Evolutionary conservation across 1,140 invertebrate species (phyloP).

Genomic region (Nephila pilipes): DNA sequence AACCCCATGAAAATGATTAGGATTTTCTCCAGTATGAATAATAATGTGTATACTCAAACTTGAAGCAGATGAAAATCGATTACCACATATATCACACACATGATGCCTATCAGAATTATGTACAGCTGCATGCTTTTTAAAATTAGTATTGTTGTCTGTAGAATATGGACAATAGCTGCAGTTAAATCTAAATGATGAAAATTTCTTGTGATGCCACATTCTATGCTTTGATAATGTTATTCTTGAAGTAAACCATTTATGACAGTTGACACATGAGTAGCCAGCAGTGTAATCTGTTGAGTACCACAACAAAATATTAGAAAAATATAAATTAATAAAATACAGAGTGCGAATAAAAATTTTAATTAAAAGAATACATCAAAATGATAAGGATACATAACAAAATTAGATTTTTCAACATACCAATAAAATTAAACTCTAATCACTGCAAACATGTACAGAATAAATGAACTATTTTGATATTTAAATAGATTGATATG

Average conservation of each 20-base stretch:
- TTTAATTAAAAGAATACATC: not conserved
- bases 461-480: no score
- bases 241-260: constrained; percentile 53
- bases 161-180: constrained; percentile 57
- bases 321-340: not conserved
- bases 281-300: not conserved
- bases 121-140: constrained; percentile 62
- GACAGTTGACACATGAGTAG: constrained; percentile 2
- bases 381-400: no score
- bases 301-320: not conserved
- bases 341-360: not conserved
- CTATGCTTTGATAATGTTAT: constrained; percentile 60
- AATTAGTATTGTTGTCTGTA: constrained; percentile 46
- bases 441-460: no score
- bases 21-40: constrained; percentile 50
- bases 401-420: no score
- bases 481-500: no score
- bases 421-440: no score
- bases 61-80: constrained; percentile 34
- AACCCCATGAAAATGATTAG: not conserved
- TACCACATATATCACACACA: constrained; percentile 59
- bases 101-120: constrained; percentile 14
- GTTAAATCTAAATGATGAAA: constrained; percentile 23
- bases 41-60: constrained; percentile 20
- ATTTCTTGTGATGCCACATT: constrained; percentile 66